phyloP scores from a whole-genome alignment of 1,140 invertebrate genomes.

The Meloidogyne floridensis region DNA sequence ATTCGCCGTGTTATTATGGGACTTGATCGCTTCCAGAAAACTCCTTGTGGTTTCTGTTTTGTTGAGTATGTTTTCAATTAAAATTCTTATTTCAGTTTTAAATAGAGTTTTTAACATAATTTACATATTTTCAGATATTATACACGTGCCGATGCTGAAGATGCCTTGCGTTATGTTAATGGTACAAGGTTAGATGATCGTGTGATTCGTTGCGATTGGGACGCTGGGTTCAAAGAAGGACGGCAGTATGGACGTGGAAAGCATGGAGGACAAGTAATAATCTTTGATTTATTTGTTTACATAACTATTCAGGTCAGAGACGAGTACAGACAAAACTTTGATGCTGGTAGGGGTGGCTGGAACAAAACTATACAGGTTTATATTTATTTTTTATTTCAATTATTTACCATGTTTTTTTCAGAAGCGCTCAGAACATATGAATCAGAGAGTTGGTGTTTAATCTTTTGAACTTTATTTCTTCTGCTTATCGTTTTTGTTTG shows the following conservation, averaged over 20 bases:
- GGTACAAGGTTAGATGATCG: conserved; percentile 94
- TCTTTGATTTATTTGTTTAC: not conserved
- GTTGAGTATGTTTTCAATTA: conserved; percentile 76
- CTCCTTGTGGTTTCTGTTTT: conserved; percentile 99
- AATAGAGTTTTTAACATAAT: not conserved
- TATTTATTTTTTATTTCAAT: not conserved
- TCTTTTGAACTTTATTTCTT: not conserved
- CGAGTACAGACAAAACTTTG: conserved; percentile 95
- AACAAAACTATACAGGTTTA: conserved; percentile 38
- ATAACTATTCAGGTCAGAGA: conserved; percentile 79
- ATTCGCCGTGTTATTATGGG: conserved; percentile 96
- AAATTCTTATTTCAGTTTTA: not conserved
- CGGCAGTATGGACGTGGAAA: conserved; percentile 96
- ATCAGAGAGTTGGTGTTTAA: not conserved
- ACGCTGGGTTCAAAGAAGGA: conserved; percentile 97
- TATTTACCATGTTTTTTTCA: not conserved
- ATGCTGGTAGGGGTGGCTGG: conserved; percentile 88
- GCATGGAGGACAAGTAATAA: conserved; percentile 88
- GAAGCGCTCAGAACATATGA: not conserved
- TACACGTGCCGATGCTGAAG: conserved; percentile 81
- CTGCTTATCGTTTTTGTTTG: not conserved
- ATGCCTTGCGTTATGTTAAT: conserved; percentile 93
- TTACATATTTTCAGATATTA: conserved; percentile 75
- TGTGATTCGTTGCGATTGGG: conserved; percentile 94
- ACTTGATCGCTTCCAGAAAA: conserved; percentile 94